Percentiles rank a stretch among this genome's conserved stretches.
Evolutionary conservation across 2,797 vertebrate genomes (phyloP).

Genomic region (Corythornis leucogaster): DNA sequence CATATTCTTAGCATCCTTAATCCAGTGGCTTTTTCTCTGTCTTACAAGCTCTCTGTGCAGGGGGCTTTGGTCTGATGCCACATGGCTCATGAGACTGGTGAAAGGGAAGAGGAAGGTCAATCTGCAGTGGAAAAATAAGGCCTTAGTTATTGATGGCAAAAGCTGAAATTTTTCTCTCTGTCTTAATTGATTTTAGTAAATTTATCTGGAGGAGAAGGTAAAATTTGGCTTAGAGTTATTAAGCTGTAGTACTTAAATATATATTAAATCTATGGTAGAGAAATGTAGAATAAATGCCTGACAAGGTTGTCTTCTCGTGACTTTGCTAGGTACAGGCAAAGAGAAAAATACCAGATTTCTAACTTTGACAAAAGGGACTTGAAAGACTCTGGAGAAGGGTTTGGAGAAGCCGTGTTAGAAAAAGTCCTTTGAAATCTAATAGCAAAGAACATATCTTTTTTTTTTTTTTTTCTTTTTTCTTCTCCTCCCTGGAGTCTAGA

Average conservation of each 20-base stretch:
- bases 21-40: background rate
- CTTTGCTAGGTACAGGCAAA: background rate
- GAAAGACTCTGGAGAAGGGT: slow-evolving; percentile 24
- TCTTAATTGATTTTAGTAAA: slow-evolving; percentile 47
- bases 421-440: slow-evolving; percentile 14
- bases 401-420: background rate
- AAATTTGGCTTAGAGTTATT: slow-evolving; percentile 29
- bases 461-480: accelerated
- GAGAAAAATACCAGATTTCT: slow-evolving; percentile 9
- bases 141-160: slow-evolving; percentile 24
- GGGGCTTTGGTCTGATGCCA: background rate
- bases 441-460: background rate
- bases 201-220: slow-evolving; percentile 9
- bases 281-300: background rate
- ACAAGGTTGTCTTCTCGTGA: background rate
- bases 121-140: background rate
- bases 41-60: background rate
- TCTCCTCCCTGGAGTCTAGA: background rate
- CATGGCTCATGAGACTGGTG: background rate
- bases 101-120: slow-evolving; percentile 10
- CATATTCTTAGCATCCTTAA: background rate
- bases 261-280: background rate
- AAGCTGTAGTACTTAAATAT: background rate
- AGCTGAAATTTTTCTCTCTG: slow-evolving; percentile 10
- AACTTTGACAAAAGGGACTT: background rate